These are phyloP conservation scores for Prunella fulvescens DNA, from an alignment of 2,113 vertebrate genomes.

Conservation along the genomic window DNA sequence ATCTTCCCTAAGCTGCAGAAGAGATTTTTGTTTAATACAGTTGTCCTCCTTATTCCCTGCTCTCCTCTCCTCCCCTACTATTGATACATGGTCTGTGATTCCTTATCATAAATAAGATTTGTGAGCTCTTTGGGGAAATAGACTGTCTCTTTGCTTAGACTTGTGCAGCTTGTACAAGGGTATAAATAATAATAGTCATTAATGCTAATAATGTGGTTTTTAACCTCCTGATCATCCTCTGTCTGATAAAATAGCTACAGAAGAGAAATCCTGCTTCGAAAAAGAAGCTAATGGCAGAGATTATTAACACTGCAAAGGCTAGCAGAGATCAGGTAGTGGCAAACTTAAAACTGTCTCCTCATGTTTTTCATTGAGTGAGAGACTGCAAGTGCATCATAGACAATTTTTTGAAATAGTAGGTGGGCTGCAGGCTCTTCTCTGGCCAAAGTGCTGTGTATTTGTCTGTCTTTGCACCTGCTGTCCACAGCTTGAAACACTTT, in stretches of 20 bases:
- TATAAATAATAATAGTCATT: constrained; percentile 59
- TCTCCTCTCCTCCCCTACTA: background rate
- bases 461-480: background rate
- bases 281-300: background rate
- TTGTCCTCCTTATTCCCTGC: background rate
- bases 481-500: background rate
- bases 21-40: background rate
- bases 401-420: background rate
- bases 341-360: background rate
- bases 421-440: background rate
- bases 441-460: background rate
- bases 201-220: constrained; percentile 45
- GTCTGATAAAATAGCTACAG: background rate
- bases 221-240: constrained; percentile 36
- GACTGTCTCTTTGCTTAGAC: background rate
- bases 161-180: background rate
- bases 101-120: constrained; percentile 33
- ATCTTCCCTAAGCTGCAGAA: background rate
- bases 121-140: background rate
- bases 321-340: background rate
- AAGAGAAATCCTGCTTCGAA: background rate
- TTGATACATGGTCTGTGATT: background rate
- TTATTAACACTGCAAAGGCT: background rate
- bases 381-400: background rate
- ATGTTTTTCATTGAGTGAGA: background rate